Percentiles rank a stretch among this genome's conserved stretches.
phyloP scores from a whole-genome alignment of 2,888 invertebrate genomes.

The Hylaea fasciaria region DNA sequence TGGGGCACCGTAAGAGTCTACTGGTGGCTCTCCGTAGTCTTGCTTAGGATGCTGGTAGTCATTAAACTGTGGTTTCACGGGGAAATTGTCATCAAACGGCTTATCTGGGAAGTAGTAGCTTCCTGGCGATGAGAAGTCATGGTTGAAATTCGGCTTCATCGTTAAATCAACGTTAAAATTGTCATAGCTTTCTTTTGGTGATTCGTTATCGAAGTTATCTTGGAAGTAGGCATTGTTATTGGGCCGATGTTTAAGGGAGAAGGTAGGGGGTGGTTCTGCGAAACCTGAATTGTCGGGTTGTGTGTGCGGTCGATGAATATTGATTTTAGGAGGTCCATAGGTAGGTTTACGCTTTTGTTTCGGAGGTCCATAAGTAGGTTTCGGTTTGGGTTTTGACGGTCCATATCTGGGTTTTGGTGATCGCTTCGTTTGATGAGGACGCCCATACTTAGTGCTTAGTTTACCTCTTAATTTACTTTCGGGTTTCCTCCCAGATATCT shows the following conservation, averaged over 20 bases:
- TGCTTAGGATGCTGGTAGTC: constrained; percentile 48
- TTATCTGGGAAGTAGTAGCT: constrained; percentile 22
- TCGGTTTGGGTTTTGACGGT: constrained; percentile 49
- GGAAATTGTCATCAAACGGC: constrained; percentile 27
- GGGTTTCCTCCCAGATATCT: constrained; percentile 52
- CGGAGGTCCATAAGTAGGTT: constrained; percentile 49
- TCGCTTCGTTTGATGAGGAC: constrained; percentile 51
- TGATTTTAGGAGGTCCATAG: constrained; percentile 51
- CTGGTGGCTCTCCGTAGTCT: constrained; percentile 60
- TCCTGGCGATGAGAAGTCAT: constrained; percentile 18
- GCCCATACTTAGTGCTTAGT: constrained; percentile 51
- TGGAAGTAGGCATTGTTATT: constrained; percentile 17
- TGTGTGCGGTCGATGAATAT: constrained; percentile 38
- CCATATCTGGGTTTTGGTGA: constrained; percentile 51
- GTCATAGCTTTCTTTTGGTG: constrained; percentile 2
- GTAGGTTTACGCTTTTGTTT: constrained; percentile 47
- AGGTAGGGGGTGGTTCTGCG: constrained; percentile 66
- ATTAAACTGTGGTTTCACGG: constrained; percentile 11
- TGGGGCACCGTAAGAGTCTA: constrained; percentile 67
- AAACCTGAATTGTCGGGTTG: constrained; percentile 59
- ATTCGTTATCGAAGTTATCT: constrained; percentile 1
- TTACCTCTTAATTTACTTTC: constrained; percentile 59
- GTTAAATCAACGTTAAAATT: constrained; percentile 1
- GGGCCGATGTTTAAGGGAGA: constrained; percentile 4
- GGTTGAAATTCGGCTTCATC: constrained; percentile 1